Evolutionary conservation across 2,113 vertebrate genomes (phyloP).

Genomic region (Maccullochella peelii): DNA sequence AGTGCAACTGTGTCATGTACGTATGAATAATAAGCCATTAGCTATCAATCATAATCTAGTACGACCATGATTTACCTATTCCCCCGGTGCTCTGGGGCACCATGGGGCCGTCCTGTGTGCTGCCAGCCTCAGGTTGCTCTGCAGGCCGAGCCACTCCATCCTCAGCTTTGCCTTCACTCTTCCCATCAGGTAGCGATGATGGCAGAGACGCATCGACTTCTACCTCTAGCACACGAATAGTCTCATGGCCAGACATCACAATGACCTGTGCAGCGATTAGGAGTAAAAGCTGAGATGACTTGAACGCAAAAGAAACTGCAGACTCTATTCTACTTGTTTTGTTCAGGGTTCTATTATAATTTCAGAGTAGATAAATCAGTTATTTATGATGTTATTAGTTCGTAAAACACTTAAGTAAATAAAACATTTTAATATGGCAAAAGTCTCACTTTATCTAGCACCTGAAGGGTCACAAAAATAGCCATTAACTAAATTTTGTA

Average conservation of each 20-base stretch:
- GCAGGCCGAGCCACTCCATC: slow-evolving; percentile 45
- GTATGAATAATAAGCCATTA: background rate
- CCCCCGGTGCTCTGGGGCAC: slow-evolving; percentile 53
- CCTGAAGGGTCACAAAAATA: background rate
- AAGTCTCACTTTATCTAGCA: background rate
- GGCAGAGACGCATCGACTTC: slow-evolving; percentile 89
- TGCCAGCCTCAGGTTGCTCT: slow-evolving; percentile 56
- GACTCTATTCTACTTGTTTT: background rate
- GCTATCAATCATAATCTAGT: background rate
- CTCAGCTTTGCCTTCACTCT: slow-evolving; percentile 81
- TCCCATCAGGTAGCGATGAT: slow-evolving; percentile 80
- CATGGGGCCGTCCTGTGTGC: slow-evolving; percentile 48
- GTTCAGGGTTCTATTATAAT: background rate
- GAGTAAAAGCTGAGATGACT: slow-evolving; percentile 13
- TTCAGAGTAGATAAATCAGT: background rate
- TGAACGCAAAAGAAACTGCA: background rate
- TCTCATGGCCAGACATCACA: slow-evolving; percentile 97
- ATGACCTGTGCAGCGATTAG: slow-evolving; percentile 87
- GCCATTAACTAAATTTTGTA: background rate
- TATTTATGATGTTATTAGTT: background rate
- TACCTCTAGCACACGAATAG: slow-evolving; percentile 94
- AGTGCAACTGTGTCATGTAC: background rate
- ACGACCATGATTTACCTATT: slow-evolving; percentile 61
- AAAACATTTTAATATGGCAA: background rate
- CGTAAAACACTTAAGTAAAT: background rate